Conservation (phyloP, 2,888 invertebrate genomes). For the Andricus quercusramuli region DNA sequence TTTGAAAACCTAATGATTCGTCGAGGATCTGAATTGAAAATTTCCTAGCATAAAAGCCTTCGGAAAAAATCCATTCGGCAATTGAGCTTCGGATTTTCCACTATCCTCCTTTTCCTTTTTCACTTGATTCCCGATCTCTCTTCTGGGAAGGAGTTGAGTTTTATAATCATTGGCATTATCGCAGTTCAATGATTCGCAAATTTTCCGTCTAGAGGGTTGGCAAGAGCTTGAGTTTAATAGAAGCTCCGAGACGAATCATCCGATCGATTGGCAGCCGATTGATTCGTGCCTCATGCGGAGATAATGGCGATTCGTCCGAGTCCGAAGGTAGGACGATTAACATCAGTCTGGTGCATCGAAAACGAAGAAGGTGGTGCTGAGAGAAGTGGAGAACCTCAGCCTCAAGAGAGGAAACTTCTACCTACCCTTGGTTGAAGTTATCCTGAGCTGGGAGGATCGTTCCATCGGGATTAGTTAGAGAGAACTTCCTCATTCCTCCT, state of each 20-base stretch:
- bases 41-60: background rate
- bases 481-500: background rate
- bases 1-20: conserved; percentile 45
- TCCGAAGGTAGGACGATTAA: conserved; percentile 66
- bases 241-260: conserved; percentile 66
- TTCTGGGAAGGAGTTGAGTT: conserved; percentile 45
- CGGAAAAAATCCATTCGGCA: background rate
- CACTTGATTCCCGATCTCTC: background rate
- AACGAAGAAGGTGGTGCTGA: conserved; percentile 46
- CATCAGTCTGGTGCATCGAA: conserved; percentile 63
- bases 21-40: conserved; percentile 9
- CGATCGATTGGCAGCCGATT: conserved; percentile 71
- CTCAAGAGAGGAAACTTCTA: conserved; percentile 8
- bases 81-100: background rate
- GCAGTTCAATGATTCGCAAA: conserved; percentile 45
- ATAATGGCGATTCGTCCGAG: conserved; percentile 66
- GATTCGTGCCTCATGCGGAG: conserved; percentile 67
- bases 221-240: conserved; percentile 23
- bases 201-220: background rate
- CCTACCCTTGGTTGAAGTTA: background rate
- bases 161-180: conserved; percentile 49
- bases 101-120: conserved; percentile 27
- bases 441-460: conserved; percentile 1
- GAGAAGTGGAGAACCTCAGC: conserved; percentile 39
- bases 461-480: conserved; percentile 32